These are phyloP conservation scores for Pristionchus exspectatus DNA, from an alignment of 2,888 invertebrate genomes.

Conservation along the genomic window DNA sequence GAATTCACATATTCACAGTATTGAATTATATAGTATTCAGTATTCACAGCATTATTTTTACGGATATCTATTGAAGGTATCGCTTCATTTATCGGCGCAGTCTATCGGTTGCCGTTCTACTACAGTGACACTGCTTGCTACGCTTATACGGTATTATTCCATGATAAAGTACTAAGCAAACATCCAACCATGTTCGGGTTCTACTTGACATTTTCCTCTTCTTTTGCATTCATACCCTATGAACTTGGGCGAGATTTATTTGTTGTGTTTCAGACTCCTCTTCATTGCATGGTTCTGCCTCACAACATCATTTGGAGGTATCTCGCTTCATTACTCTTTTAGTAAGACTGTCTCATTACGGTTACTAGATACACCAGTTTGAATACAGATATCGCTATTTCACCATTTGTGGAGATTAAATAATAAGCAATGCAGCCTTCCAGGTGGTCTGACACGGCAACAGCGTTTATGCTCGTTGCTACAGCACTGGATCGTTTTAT, in stretches of 20 bases:
- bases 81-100: slow-evolving; percentile 49
- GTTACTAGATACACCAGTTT: neutral
- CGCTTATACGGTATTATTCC: slow-evolving; percentile 11
- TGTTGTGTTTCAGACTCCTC: slow-evolving; percentile 28
- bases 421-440: neutral
- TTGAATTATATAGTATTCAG: no score
- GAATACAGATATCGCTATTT: neutral
- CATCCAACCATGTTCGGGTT: no score
- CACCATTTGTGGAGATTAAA: neutral
- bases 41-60: no score
- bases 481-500: slow-evolving; percentile 32
- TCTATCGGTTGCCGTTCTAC: slow-evolving; percentile 40
- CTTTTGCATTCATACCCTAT: neutral
- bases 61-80: neutral
- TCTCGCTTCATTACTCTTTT: neutral
- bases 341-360: neutral
- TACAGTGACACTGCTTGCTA: slow-evolving; percentile 45
- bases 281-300: slow-evolving; percentile 36
- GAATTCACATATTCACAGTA: neutral
- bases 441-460: slow-evolving; percentile 48
- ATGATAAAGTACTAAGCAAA: no score
- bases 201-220: neutral
- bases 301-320: slow-evolving; percentile 52
- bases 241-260: no score
- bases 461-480: slow-evolving; percentile 41